phyloP scores from a whole-genome alignment of 64 coral and sea anemone species.

The Anthopleura sola region DNA sequence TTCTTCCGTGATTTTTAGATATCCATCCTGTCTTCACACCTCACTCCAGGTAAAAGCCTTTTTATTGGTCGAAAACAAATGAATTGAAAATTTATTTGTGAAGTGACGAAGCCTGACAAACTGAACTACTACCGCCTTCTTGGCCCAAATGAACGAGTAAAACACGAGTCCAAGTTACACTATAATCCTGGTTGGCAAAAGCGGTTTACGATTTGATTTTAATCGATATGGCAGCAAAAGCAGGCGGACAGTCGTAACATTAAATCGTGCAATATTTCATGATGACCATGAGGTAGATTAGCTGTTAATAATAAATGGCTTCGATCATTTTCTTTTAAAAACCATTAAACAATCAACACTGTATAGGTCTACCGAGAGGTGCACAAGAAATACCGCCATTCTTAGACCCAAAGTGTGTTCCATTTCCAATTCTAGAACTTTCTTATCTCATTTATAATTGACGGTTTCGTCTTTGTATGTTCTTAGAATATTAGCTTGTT shows the following conservation, averaged over 20 bases:
- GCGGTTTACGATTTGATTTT: background rate
- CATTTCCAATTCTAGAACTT: background rate
- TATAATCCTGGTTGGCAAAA: background rate
- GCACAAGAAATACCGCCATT: background rate
- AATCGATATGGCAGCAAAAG: background rate
- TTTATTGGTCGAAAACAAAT: background rate
- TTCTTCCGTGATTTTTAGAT: background rate
- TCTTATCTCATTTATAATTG: background rate
- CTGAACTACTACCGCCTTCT: too few species aligned
- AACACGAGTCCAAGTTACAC: too few species aligned
- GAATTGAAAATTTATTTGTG: background rate
- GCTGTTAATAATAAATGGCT: background rate
- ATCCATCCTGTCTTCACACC: background rate
- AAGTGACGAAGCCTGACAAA: too few species aligned
- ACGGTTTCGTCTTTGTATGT: background rate
- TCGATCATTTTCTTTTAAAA: background rate
- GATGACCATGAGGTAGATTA: background rate
- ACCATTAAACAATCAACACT: background rate
- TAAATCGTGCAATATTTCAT: background rate
- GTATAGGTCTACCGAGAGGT: background rate
- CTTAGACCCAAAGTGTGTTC: background rate
- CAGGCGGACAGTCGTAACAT: background rate
- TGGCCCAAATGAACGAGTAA: too few species aligned
- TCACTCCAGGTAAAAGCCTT: background rate
- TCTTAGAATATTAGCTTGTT: background rate